Evolutionary conservation across 2,113 vertebrate genomes (phyloP).

Genomic region (Channa argus): DNA sequence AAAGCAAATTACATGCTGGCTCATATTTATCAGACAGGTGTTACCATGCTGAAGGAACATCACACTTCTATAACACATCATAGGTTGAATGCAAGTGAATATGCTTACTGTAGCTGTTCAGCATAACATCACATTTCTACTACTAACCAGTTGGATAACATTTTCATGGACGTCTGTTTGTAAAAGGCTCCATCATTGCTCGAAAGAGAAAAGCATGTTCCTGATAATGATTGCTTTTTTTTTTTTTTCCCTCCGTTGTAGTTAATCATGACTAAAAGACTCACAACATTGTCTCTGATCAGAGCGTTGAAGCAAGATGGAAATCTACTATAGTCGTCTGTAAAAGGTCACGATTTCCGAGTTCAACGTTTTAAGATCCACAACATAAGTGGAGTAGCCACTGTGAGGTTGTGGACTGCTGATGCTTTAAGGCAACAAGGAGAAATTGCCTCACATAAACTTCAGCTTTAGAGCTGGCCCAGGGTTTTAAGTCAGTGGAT

Average conservation of each 20-base stretch:
- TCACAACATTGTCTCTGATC: background rate
- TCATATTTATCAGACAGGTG: too few relatives aligned
- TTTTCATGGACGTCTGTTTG: too few relatives aligned
- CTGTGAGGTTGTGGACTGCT: constrained; percentile 1
- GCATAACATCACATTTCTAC: too few relatives aligned
- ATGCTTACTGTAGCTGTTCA: too few relatives aligned
- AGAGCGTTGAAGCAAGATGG: background rate
- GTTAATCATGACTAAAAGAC: background rate
- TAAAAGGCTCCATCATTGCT: too few relatives aligned
- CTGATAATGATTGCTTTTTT: too few relatives aligned
- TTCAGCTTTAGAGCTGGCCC: constrained; percentile 20
- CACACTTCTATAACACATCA: too few relatives aligned
- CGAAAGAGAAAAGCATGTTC: too few relatives aligned
- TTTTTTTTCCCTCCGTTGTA: background rate
- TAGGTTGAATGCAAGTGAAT: too few relatives aligned
- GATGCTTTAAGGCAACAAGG: constrained; percentile 23
- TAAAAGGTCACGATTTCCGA: constrained; percentile 13
- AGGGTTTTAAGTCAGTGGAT: constrained; percentile 31
- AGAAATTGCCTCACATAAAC: constrained; percentile 38
- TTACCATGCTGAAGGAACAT: too few relatives aligned
- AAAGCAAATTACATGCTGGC: too few relatives aligned
- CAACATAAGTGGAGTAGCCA: background rate
- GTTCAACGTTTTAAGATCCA: constrained; percentile 10
- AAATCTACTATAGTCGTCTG: background rate
- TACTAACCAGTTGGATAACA: too few relatives aligned